These are phyloP conservation scores for Tethya wilhelma DNA, from an alignment of 37 sponge, comb jelly and placozoan genomes.

Conservation along the genomic window DNA sequence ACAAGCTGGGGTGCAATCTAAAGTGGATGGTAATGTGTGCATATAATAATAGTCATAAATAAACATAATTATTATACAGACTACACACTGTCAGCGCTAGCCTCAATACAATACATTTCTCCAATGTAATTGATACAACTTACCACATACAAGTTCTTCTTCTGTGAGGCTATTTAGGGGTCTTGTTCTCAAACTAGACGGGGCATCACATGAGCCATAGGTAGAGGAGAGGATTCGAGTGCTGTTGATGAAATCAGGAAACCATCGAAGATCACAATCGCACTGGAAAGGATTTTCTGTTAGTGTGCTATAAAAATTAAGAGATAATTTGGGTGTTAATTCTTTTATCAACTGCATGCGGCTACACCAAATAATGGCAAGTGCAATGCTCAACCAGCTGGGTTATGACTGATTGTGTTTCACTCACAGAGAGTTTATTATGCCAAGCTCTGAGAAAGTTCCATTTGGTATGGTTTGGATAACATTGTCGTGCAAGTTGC, in stretches of 20 bases:
- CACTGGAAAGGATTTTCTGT: constrained; percentile 35
- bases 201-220: constrained; percentile 14
- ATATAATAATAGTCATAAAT: too few relatives aligned
- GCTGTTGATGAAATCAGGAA: constrained; percentile 14
- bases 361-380: too few relatives aligned
- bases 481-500: constrained; percentile 6
- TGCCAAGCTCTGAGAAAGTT: constrained; percentile 20
- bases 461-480: constrained; percentile 9
- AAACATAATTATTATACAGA: too few relatives aligned
- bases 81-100: too few relatives aligned
- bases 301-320: constrained; percentile 19
- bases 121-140: not conserved
- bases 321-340: not conserved
- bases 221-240: not conserved
- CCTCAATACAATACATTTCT: too few relatives aligned
- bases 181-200: not conserved
- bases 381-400: too few relatives aligned
- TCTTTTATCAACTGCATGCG: too few relatives aligned
- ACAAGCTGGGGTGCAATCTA: constrained; percentile 35
- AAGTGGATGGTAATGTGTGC: not conserved
- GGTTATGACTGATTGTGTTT: too few relatives aligned
- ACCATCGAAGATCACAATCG: constrained; percentile 58
- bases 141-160: constrained; percentile 16
- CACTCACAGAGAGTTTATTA: not conserved
- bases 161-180: not conserved